Conservation (phyloP, 2,888 invertebrate species). For the Drosophila mercatorum region DNA sequence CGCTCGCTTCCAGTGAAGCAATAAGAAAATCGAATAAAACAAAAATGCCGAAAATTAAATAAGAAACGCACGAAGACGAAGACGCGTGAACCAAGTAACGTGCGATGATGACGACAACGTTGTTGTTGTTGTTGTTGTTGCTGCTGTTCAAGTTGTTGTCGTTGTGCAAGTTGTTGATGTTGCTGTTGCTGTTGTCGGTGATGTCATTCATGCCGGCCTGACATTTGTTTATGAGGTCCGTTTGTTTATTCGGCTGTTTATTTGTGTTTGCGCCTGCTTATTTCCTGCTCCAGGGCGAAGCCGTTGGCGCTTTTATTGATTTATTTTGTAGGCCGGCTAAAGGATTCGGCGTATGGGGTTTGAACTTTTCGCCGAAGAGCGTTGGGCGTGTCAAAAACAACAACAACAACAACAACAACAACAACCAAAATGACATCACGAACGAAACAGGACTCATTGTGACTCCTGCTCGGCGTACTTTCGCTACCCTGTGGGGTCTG, state of each 20-base stretch:
- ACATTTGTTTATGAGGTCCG: slow-evolving; percentile 46
- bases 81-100: slow-evolving; percentile 1
- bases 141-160: not conserved
- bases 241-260: slow-evolving; percentile 21
- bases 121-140: slow-evolving; percentile 1
- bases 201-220: slow-evolving; percentile 47
- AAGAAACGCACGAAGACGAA: slow-evolving; percentile 25
- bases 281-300: slow-evolving; percentile 42
- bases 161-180: slow-evolving; percentile 12
- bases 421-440: slow-evolving; percentile 43
- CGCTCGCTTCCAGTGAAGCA: slow-evolving; percentile 3
- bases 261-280: slow-evolving; percentile 25
- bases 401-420: not conserved
- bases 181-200: slow-evolving; percentile 34
- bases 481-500: not conserved
- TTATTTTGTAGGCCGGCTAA: slow-evolving; percentile 44
- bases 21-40: slow-evolving; percentile 8
- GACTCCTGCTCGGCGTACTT: not conserved
- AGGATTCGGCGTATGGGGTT: slow-evolving; percentile 33
- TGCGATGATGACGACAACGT: slow-evolving; percentile 14
- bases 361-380: slow-evolving; percentile 1
- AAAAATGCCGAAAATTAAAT: slow-evolving; percentile 22
- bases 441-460: not conserved
- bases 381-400: slow-evolving; percentile 30
- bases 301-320: slow-evolving; percentile 50